Conservation (phyloP, 2,797 vertebrate genomes). For the Lepilemur ruficaudatus region DNA sequence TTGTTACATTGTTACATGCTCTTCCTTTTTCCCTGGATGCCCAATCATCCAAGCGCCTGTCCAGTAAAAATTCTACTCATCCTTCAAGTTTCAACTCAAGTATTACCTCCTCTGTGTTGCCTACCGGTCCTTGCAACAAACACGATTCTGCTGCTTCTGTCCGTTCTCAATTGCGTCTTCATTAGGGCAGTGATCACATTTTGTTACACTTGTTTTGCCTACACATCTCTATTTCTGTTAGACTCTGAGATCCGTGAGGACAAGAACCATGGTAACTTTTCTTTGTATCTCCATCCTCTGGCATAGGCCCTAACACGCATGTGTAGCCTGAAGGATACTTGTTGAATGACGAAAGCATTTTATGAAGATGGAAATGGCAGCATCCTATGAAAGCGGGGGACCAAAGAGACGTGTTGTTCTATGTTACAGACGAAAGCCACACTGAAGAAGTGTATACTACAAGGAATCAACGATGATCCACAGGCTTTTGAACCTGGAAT, state of each 20-base stretch:
- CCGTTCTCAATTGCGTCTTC: not conserved
- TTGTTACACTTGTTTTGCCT: not conserved
- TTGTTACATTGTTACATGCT: not conserved
- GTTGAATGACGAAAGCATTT: not conserved
- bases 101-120: not conserved
- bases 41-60: not conserved
- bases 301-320: not conserved
- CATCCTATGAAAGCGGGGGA: not conserved
- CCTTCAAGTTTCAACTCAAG: not conserved
- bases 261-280: not conserved
- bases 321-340: not conserved
- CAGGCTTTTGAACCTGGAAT: not conserved
- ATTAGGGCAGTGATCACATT: not conserved
- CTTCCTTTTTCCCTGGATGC: not conserved
- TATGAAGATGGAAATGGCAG: not conserved
- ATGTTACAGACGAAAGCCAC: not conserved
- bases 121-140: not conserved
- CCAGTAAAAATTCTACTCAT: not conserved
- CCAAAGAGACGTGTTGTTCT: not conserved
- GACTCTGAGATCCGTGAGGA: not conserved
- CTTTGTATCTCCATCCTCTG: not conserved
- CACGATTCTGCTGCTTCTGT: not conserved
- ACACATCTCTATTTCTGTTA: not conserved
- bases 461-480: not conserved
- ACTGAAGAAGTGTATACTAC: not conserved